Conservation (phyloP, 2,797 vertebrate genomes). For the Synaphobranchus kaupii region DNA sequence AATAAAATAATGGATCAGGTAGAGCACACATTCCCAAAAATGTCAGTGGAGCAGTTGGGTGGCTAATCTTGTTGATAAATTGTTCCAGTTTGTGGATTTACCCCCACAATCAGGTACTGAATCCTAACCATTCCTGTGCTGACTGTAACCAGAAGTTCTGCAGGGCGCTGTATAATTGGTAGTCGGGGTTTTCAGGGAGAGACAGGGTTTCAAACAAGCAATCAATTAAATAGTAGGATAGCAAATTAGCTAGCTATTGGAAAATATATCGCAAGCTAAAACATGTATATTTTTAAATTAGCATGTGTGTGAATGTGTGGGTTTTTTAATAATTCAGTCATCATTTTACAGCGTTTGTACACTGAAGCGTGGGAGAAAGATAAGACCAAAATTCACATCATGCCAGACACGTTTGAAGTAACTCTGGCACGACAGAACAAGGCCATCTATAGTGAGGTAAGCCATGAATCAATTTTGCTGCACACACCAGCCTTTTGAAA, state of each 20-base stretch:
- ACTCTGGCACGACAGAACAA: slow-evolving; percentile 70
- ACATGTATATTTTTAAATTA: too few relatives aligned
- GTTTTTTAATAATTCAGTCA: background rate
- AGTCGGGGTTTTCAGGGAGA: too few relatives aligned
- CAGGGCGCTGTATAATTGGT: too few relatives aligned
- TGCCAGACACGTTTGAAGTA: slow-evolving; percentile 78
- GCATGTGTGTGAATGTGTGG: too few relatives aligned
- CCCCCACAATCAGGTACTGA: background rate
- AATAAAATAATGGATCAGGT: slow-evolving; percentile 73
- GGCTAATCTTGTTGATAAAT: background rate
- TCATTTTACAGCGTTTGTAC: slow-evolving; percentile 67
- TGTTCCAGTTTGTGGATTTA: background rate
- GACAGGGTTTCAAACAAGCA: too few relatives aligned
- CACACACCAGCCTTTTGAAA: background rate
- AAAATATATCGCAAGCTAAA: too few relatives aligned
- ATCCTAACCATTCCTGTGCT: background rate
- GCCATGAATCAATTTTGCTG: background rate
- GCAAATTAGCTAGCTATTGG: too few relatives aligned
- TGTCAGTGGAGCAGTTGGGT: background rate
- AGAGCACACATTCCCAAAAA: slow-evolving; percentile 3
- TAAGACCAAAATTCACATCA: slow-evolving; percentile 74
- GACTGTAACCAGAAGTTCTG: background rate
- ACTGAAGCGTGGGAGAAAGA: slow-evolving; percentile 80
- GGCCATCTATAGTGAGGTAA: slow-evolving; percentile 71
- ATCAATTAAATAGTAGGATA: too few relatives aligned